Evolutionary conservation across 2,888 invertebrate genomes (phyloP), one percentile per base, ranked within the genome.

Genomic region (Drosophila neonasuta): DNA sequence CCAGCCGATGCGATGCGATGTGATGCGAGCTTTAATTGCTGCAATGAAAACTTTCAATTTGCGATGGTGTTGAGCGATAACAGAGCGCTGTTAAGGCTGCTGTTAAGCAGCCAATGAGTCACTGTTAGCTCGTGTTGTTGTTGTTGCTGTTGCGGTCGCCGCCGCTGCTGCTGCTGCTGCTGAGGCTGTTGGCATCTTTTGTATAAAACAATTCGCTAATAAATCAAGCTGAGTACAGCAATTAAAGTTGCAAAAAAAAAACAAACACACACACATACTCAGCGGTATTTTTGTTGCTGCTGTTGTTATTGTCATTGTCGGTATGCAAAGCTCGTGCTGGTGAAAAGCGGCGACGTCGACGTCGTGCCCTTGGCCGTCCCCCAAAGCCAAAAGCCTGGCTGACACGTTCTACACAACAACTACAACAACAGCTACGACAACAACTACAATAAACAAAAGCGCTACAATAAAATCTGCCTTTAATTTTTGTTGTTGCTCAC

Each of bases 241-340:
- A 88, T 88, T 88, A 86, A 86, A 86, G 86, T 80, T 80, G 86
- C 87, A 87, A 86, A 79, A 77, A 75, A 39, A 51, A 71, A 41
- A 70, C 44, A 74, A 63, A 69, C 68, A 67, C 58, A 68, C 51
- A 65, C 51, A 65, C 20, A 52, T 8, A 52, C 30, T 69, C 52
- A 76, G 66, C 68, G 68, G 82, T 77, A 84, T 78, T 78, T 68
- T 69, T 67, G 57, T 39, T 57, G 57, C 55, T 63, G 68, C 17
- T 63, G 71, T 11, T 64, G 58, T 44, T 65, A 56, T 41, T 66
- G 71, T 66, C 68, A 73, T 77, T 77, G 79, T 79, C 77, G 80
- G 86, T 85, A 88, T 88, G 88, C 86, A 87, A 86, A 86, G 83
- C 80, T 85, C 87, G 85, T 88, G 88, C 82, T 85, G 72, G 68